Base-by-base conservation (phyloP, 1,140 invertebrate genomes). In the Drosophila pruinosa region DNA sequence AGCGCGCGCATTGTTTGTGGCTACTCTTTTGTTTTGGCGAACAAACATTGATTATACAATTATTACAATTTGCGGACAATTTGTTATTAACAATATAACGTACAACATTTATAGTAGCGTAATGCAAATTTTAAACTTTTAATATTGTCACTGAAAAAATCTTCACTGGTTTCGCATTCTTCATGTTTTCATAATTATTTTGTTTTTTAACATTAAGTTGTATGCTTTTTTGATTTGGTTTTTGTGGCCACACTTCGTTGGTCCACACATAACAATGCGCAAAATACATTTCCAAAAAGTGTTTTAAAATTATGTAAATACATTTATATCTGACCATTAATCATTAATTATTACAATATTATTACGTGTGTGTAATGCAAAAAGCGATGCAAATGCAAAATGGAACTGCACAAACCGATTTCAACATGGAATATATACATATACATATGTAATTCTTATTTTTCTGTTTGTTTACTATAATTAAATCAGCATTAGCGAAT, bases 81-180 rank as follows among this genome's bases (percentile, higher is more conserved):
- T 19, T 19, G 26, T 39, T 50, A 62, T 53, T 53, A 56, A 71
- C 41, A 64, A 68, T 41, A 50, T 21, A 61, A 58, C 24, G 8
- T 69, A 50, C 74, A 74, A 81, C 75, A 71, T 78, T 78, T 53
- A 85, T 72, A 64, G 75, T 72, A 64, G 75, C 72, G 45, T 79
- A 72, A 47, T 47, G 15, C 15, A 41, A 41, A 47, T 15, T 53
- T 28, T 72, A 34, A 68, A 68, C 34, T 72, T 83, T 79, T 47
- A 62, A 75, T 83, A 83, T 83, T 83, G 80, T 85, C 79, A 69
- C 54, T 59, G 79, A 74, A 75, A 78, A 82, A 57, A 68, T 72
- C 31, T 72, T 58, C 34, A 67, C 50, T 12, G n/a, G n/a, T 34
- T 19, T 19, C 39, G 17, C 39, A 8, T 41, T 3, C 17, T 36